These are phyloP conservation scores for Mola mola DNA, from an alignment of 2,113 vertebrate genomes.

Conservation along the genomic window DNA sequence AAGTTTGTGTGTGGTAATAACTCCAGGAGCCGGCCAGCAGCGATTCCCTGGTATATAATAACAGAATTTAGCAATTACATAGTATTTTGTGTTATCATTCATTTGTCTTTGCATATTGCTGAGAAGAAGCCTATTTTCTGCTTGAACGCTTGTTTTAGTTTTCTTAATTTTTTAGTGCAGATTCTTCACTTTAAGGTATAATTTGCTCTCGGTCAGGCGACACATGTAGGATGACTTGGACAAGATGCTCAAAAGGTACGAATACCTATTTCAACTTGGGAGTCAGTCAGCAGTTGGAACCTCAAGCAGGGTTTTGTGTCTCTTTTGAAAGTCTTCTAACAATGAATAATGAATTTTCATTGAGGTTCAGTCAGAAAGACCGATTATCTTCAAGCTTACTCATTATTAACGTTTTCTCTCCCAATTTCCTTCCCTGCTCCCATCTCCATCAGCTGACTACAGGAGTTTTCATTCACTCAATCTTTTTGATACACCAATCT, in stretches of 20 bases:
- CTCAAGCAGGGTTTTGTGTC: too few relatives aligned
- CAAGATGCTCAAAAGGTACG: too few relatives aligned
- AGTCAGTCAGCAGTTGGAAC: neutral
- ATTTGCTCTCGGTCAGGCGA: neutral
- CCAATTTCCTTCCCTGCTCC: too few relatives aligned
- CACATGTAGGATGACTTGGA: neutral
- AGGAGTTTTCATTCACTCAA: too few relatives aligned
- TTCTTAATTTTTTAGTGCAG: slow-evolving; percentile 16
- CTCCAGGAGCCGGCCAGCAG: neutral
- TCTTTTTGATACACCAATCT: too few relatives aligned
- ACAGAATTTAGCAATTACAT: neutral
- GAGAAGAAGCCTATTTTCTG: slow-evolving; percentile 12
- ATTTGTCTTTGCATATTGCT: neutral
- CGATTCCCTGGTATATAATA: neutral
- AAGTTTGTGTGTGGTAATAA: neutral
- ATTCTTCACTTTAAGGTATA: neutral
- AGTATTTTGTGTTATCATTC: neutral
- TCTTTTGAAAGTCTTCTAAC: neutral
- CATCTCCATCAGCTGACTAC: too few relatives aligned
- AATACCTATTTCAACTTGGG: too few relatives aligned
- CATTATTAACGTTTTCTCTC: neutral
- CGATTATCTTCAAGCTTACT: too few relatives aligned
- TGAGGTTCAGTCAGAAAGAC: too few relatives aligned
- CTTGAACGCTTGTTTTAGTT: slow-evolving; percentile 3
- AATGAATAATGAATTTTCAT: too few relatives aligned